Evolutionary conservation across 1,140 invertebrate genomes (phyloP), one percentile per base, ranked within the genome.

Genomic region (Drosophila serrata): DNA sequence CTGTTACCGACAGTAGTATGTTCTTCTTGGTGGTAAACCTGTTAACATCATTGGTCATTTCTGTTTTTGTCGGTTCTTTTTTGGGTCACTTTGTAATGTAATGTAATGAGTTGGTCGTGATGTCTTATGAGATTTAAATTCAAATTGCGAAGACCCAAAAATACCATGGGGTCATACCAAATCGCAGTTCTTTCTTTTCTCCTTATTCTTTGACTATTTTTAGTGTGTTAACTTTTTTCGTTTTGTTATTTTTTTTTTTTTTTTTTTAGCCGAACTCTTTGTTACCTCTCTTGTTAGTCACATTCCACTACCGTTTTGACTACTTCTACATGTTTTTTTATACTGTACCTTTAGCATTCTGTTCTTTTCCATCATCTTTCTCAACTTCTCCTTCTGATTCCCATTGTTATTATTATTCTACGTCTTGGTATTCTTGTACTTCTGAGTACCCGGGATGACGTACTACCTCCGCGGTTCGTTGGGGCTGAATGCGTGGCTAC

Each of bases 51-150:
- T 74, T 61, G 69, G 57, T 46, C 39, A 53, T 63, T 70, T 85
- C 43, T 61, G 33, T 43, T 63, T 63, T 74, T 43, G 65, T 13
- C 68, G 39, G 58, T 19, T 75, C 84, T 87, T 75, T 88, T 87
- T 85, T 74, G 74, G 81, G 81, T 90, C 86, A 88, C 49, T 42
- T 42, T 75, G 43, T 19, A 65, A 51, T 64, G 53, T 19, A 65
- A 35, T 75, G 72, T 87, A 90, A 90, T 90, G 81, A 80, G 57
- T 76, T 75, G 48, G 68, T 90, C 79, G 87, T 90, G 86, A 91
- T 87, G 69, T 86, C 82, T 82, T 87, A 86, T 90, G 79, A 90
- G 72, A 51, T 55, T 74, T 51, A 77, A 91, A 72, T 87, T 78
- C 56, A 76, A 80, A 75, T 80, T 80, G 69, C 76, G 39, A 76